Evolutionary conservation across 2,888 invertebrate species (phyloP), one percentile per base, ranked within the genome.

Genomic region (Sisyra terminalis): DNA sequence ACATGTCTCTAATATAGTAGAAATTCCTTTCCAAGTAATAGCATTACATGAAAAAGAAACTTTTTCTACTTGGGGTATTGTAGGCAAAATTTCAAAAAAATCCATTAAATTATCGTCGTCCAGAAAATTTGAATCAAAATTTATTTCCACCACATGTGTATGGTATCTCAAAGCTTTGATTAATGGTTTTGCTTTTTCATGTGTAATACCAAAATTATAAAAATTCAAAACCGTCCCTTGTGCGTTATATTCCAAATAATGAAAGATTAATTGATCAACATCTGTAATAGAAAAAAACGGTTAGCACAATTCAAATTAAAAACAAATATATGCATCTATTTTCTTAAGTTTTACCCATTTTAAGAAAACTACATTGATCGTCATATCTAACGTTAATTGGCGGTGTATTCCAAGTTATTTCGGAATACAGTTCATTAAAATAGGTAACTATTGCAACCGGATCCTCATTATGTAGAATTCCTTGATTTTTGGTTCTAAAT

Each of bases 401-500:
- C 0, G 84, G 80, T 1, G 83, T 68, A 53, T 80, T 80, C 75
- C 83, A 85, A 46, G 75, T 71, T 10, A 83, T 70, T 46, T 66
- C 67, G 2, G 75, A 78, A 45, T 71, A 65, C 1, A 80, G 65
- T 53, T 84, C 81, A 47, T 63, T 62, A 1, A 57, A 55, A 36
- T 78, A 75, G 64, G 81, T 64, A 1, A 83, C 69, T 29, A 80
- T 64, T 52, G 72, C 73, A 1, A 90, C 63, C 0, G 77, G 70
- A 59, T 90, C 90, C 16, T 77, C 77, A 45, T 81, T 78, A 3
- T 78, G 77, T 11, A 89, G 70, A 17, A 83, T 69, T 2, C 86
- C 88, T 0, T 88, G 88, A 53, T 85, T 87, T 45, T 71, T 71
- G 3, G 87, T 88, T 60, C 76, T 75, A 2, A 90, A 62, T 36